These are phyloP conservation scores for Schizotus pectinicornis DNA, from an alignment of 2,888 invertebrate genomes.

Conservation along the genomic window DNA sequence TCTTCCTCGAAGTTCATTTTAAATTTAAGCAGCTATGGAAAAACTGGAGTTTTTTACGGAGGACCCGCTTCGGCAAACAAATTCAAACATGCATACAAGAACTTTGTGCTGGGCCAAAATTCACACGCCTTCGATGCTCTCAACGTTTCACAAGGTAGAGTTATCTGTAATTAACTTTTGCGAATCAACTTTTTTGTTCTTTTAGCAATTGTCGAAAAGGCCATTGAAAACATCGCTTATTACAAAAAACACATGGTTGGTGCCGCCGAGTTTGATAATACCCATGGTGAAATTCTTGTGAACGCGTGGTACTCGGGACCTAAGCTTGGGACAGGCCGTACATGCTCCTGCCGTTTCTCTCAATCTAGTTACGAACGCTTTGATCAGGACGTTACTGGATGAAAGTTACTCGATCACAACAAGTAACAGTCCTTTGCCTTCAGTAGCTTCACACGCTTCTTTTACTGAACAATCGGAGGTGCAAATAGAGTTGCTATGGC, in stretches of 20 bases:
- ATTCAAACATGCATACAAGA: conserved; percentile 38
- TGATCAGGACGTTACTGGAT: conserved; percentile 53
- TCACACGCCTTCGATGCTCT: conserved; percentile 18
- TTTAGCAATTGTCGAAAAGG: conserved; percentile 56
- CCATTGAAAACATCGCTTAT: conserved; percentile 54
- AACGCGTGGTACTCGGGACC: conserved; percentile 59
- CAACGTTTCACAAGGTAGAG: conserved; percentile 39
- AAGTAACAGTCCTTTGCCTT: conserved; percentile 51
- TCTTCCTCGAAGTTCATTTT: conserved; percentile 46
- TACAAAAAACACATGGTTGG: conserved; percentile 60
- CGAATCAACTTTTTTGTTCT: too few species aligned
- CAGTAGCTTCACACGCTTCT: conserved; percentile 26
- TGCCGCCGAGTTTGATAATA: conserved; percentile 58
- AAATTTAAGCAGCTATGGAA: conserved; percentile 50
- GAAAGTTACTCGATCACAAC: conserved; percentile 50
- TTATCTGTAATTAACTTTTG: too few species aligned
- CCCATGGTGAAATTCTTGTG: conserved; percentile 32
- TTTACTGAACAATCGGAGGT: conserved; percentile 41
- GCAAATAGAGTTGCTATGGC: conserved; percentile 49
- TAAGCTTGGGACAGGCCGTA: conserved; percentile 57
- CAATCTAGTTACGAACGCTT: conserved; percentile 60
- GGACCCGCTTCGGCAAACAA: conserved; percentile 20
- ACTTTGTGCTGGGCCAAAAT: conserved; percentile 34
- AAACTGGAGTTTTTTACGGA: conserved; percentile 48
- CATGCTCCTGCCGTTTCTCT: conserved; percentile 63